phyloP scores from a whole-genome alignment of 2,113 vertebrate species.

The Bombycilla garrulus region DNA sequence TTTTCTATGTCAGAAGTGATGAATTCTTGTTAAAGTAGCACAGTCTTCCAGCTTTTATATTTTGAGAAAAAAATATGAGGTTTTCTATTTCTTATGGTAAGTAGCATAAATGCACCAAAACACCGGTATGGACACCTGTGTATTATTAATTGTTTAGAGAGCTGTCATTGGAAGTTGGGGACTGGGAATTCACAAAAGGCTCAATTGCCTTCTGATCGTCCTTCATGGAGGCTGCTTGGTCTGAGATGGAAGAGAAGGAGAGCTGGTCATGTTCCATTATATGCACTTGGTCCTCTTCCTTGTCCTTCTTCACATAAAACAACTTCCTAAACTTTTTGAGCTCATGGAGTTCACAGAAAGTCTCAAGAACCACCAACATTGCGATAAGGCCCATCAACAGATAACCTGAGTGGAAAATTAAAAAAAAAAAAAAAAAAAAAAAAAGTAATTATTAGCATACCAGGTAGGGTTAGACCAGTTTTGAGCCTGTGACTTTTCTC shows the following conservation, averaged over 20 bases:
- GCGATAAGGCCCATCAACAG: constrained; percentile 89
- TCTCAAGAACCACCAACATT: constrained; percentile 95
- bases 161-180: constrained; percentile 71
- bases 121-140: not conserved
- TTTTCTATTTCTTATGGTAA: constrained; percentile 25
- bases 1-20: constrained; percentile 21
- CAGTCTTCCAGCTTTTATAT: constrained; percentile 42
- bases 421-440: not conserved
- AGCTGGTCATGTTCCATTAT: constrained; percentile 94
- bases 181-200: constrained; percentile 76
- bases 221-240: constrained; percentile 70
- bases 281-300: constrained; percentile 84
- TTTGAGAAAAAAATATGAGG: not conserved
- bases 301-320: constrained; percentile 95
- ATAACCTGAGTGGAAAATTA: constrained; percentile 76
- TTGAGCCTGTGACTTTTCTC: not conserved
- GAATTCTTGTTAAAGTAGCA: constrained; percentile 37
- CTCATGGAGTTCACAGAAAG: constrained; percentile 95
- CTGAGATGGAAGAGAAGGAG: constrained; percentile 87
- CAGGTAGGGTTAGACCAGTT: not conserved
- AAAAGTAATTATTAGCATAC: not conserved
- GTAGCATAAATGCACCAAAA: constrained; percentile 14
- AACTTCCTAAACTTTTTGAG: constrained; percentile 93
- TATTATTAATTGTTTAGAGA: constrained; percentile 83
- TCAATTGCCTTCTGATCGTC: constrained; percentile 83